Evolutionary conservation across 2,888 invertebrate genomes (phyloP).

Genomic region (Parthenolecanium corni): DNA sequence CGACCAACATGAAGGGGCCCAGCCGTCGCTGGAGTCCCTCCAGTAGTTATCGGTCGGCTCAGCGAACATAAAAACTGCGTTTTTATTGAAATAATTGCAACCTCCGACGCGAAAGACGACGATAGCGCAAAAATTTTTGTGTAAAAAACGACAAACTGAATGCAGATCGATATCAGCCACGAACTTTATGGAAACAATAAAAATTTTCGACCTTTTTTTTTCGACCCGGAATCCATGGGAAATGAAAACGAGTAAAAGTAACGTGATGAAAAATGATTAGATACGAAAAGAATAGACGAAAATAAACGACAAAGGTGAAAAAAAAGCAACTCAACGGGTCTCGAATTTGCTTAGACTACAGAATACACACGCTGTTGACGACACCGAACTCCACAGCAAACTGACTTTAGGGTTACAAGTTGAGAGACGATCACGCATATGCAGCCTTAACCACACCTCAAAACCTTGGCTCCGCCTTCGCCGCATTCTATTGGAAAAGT

Average conservation of each 20-base stretch:
- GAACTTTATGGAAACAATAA: background rate
- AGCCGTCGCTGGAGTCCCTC: conserved; percentile 24
- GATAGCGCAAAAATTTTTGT: too few species aligned
- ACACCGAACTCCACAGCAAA: conserved; percentile 6
- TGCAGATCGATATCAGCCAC: too few species aligned
- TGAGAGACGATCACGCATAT: conserved; percentile 10
- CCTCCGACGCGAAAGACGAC: background rate
- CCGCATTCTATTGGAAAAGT: background rate
- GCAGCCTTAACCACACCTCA: background rate
- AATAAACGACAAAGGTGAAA: background rate
- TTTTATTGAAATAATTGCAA: background rate
- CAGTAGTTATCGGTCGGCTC: conserved; percentile 23
- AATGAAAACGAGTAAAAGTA: too few species aligned
- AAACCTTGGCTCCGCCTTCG: background rate
- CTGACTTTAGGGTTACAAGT: background rate
- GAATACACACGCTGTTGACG: background rate
- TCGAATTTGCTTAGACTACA: too few species aligned
- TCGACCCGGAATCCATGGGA: too few species aligned
- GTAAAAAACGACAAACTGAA: too few species aligned
- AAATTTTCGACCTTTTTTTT: too few species aligned
- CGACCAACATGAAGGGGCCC: conserved; percentile 26
- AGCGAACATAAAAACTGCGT: conserved; percentile 22
- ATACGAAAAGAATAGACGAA: background rate
- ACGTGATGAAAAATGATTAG: too few species aligned
- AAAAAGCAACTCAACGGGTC: background rate